phyloP scores from a whole-genome alignment of 2,797 vertebrate genomes.

The Fistularia tabacaria region DNA sequence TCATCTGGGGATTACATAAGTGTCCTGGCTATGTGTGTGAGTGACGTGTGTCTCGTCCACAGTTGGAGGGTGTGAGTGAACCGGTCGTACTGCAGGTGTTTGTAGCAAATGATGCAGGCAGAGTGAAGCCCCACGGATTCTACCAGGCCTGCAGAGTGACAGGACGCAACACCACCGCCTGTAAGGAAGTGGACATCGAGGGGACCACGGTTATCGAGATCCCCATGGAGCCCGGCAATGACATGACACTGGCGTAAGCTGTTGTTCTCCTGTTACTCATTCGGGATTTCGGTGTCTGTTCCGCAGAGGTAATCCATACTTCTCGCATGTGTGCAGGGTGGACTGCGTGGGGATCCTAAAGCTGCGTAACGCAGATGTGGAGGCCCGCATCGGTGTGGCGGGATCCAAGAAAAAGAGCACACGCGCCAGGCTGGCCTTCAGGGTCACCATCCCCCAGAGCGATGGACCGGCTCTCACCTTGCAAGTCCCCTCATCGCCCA shows the following conservation, averaged over 20 bases:
- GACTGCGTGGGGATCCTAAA: conserved; percentile 98
- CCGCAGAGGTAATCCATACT: neutral
- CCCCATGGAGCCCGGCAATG: conserved; percentile 88
- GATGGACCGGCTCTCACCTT: conserved; percentile 89
- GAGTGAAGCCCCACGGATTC: conserved; percentile 97
- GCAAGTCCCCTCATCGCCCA: conserved; percentile 90
- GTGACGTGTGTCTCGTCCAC: conserved; percentile 15
- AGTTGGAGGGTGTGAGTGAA: conserved; percentile 95
- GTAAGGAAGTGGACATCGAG: conserved; percentile 97
- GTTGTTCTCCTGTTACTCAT: neutral
- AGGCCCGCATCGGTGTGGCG: conserved; percentile 95
- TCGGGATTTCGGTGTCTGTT: neutral
- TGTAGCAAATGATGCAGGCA: conserved; percentile 93
- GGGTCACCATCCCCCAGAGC: conserved; percentile 87
- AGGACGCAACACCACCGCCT: conserved; percentile 96
- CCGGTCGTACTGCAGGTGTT: conserved; percentile 94
- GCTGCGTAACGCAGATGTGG: conserved; percentile 96
- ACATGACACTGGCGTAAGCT: conserved; percentile 95
- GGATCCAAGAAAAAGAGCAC: conserved; percentile 99
- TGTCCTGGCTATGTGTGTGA: neutral
- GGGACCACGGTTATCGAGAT: conserved; percentile 98
- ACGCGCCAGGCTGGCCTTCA: conserved; percentile 92
- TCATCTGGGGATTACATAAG: neutral
- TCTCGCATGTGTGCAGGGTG: conserved; percentile 75
- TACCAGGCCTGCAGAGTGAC: conserved; percentile 98